Evolutionary conservation across 1,140 invertebrate species (phyloP).

Genomic region (Scaptomyza graminum): DNA sequence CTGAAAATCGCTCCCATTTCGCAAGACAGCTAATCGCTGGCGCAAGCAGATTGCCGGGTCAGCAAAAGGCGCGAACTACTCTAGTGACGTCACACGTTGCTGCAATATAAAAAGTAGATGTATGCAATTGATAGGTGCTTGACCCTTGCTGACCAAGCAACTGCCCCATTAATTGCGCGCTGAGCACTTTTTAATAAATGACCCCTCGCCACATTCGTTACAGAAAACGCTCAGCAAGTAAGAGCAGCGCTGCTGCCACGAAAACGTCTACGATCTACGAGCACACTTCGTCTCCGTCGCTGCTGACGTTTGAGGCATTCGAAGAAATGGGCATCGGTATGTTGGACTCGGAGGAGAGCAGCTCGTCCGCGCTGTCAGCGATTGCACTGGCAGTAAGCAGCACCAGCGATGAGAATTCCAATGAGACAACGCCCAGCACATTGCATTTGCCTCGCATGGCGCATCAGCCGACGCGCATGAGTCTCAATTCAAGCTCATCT

Average conservation of each 20-base stretch:
- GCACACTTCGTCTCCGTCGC: constrained; percentile 66
- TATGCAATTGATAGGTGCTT: constrained; percentile 61
- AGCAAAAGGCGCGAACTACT: constrained; percentile 44
- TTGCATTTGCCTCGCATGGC: constrained; percentile 56
- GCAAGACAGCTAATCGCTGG: background rate
- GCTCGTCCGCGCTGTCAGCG: constrained; percentile 73
- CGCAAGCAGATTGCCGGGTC: background rate
- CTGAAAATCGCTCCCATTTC: background rate
- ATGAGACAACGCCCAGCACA: constrained; percentile 68
- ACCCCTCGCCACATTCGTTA: constrained; percentile 5
- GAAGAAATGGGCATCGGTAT: constrained; percentile 83
- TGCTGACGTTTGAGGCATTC: constrained; percentile 67
- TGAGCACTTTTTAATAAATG: constrained; percentile 49
- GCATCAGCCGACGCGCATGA: constrained; percentile 60
- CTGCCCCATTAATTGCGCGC: constrained; percentile 15
- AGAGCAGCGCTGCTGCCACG: constrained; percentile 30
- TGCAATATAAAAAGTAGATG: constrained; percentile 22
- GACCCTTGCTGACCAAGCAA: constrained; percentile 66
- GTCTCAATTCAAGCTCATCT: constrained; percentile 43
- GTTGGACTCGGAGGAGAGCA: constrained; percentile 82
- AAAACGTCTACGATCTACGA: constrained; percentile 61
- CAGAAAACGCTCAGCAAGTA: constrained; percentile 73
- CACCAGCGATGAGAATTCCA: constrained; percentile 79
- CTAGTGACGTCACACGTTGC: constrained; percentile 59
- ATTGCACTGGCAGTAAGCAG: constrained; percentile 63